Percentiles rank a stretch among this genome's conserved stretches.
These are phyloP conservation scores for Palythoa caribaeorum DNA, from an alignment of 92 coral and sea anemone genomes.

Conservation along the genomic window DNA sequence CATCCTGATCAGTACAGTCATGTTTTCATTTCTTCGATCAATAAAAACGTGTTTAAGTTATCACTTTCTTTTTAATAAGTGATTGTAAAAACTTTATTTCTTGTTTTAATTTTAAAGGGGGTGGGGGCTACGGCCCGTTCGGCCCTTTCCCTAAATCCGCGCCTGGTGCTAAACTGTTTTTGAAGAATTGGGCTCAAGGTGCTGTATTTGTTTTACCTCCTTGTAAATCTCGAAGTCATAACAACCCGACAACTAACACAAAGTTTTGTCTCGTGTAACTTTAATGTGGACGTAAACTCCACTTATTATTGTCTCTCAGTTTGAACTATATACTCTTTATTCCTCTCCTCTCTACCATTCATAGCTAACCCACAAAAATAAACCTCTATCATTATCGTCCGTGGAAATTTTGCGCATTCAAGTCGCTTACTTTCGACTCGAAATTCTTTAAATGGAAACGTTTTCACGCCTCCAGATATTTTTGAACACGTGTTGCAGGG, in stretches of 20 bases:
- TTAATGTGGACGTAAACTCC: conserved; percentile 32
- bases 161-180: too few species aligned
- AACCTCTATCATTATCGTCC: neutral
- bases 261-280: conserved; percentile 1
- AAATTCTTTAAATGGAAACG: neutral
- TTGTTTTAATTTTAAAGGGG: too few species aligned
- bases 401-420: neutral
- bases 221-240: too few species aligned
- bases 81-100: too few species aligned
- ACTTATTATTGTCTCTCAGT: conserved; percentile 11
- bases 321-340: conserved; percentile 28
- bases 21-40: too few species aligned
- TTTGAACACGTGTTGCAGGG: neutral
- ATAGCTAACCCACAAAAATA: conserved; percentile 39
- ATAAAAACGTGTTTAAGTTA: too few species aligned
- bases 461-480: neutral
- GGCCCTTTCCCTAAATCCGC: too few species aligned
- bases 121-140: too few species aligned
- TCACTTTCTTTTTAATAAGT: too few species aligned
- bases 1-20: too few species aligned
- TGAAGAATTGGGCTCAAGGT: too few species aligned
- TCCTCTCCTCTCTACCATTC: conserved; percentile 40
- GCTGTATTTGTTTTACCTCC: too few species aligned
- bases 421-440: neutral
- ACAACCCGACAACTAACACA: neutral